Base-by-base conservation (phyloP, 2,888 invertebrate species). In the Torymus texanus region DNA sequence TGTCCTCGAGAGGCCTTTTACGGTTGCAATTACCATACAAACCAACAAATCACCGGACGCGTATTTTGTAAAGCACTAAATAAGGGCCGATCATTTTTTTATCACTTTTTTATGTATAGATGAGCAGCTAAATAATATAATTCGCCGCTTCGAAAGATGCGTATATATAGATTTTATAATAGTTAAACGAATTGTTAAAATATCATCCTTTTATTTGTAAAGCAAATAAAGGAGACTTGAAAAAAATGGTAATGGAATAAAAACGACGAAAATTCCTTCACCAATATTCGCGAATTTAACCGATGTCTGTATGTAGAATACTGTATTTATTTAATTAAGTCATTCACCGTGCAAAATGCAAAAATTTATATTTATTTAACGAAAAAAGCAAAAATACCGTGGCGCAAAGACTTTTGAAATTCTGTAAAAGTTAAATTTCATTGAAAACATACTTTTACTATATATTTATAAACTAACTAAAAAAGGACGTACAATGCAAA, bases 21-120 rank as follows among this genome's bases (percentile, higher is more conserved):
- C 56, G 58, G 56, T 75, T 70, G 59, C 75, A 79, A 59, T 75
- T 71, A 67, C 24, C 29, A 70, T 56, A 71, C 50, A 61, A 79
- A 29, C 5, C 29, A 29, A 70, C 29, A 75, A 58, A 56, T 74
- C 41, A 72, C 29, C 50, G 51, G 55, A 63, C 50, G 59, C 61
- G 59, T 75, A 79, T 72, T 76, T 79, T 71, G 59, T 75, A 75
- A 79, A 75, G 53, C 58, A 79, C 65, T 66, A 75, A 71, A 67
- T 67, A 63, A 76, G 58, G 58, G 61, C 58, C 67, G 62, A 76
- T 75, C 63, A 79, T 79, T 83, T 83, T 29, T 82, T 75, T 82
- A 82, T 82, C 77, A 81, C 66, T 79, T 82, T 80, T 83, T 82
- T 83, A 83, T 80, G 80, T 80, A 82, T 79, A 81, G 75, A 82